A percentile compares a stretch with the other conserved stretches of the same genome.
Conservation (phyloP, 23 tunicate genomes). For the Oikopleura albicans region DNA sequence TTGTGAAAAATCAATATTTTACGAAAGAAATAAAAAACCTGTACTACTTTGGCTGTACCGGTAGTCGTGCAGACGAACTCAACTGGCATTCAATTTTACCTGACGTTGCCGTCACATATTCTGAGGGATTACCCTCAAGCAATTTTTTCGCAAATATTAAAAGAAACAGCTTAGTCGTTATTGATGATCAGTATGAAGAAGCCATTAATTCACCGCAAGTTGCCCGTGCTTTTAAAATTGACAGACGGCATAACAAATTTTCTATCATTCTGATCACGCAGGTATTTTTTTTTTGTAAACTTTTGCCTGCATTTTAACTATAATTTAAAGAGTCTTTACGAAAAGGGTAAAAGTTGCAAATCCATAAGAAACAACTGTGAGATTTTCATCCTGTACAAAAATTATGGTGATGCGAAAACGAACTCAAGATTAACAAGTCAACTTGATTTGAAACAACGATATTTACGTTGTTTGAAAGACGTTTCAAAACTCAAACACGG, state of each 20-base stretch:
- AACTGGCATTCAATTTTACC: neutral
- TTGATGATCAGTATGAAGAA: neutral
- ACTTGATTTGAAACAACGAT: neutral
- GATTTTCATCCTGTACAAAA: neutral
- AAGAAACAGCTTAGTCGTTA: neutral
- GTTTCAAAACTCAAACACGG: neutral
- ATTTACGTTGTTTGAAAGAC: neutral
- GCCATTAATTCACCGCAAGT: neutral
- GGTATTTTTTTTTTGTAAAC: neutral
- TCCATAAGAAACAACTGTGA: neutral
- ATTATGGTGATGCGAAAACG: neutral
- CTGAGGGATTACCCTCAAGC: neutral
- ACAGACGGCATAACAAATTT: neutral
- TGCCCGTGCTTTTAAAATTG: neutral
- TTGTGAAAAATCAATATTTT: neutral
- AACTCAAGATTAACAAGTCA: neutral
- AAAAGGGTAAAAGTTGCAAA: neutral
- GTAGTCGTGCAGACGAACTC: neutral
- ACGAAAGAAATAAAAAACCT: neutral
- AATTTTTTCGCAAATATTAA: neutral
- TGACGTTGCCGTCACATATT: neutral
- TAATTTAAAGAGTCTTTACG: neutral
- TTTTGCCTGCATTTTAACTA: neutral
- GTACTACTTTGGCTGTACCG: neutral
- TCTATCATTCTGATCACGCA: neutral